Evolutionary conservation across 2,113 vertebrate genomes (phyloP).

Genomic region (Euleptes europaea): DNA sequence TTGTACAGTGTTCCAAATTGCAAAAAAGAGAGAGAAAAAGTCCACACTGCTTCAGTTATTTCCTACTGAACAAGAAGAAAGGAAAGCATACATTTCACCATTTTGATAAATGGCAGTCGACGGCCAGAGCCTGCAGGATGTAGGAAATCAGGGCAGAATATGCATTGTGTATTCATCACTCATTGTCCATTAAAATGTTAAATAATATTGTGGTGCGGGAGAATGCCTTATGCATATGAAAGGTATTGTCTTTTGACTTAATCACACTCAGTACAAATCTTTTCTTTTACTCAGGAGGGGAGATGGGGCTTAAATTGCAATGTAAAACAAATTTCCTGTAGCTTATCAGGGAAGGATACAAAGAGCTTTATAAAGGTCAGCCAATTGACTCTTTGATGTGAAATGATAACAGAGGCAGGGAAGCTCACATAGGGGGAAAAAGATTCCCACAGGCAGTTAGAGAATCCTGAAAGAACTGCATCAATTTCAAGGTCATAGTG

Average conservation of each 20-base stretch:
- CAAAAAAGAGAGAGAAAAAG: neutral
- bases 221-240: neutral
- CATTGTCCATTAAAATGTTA: conserved; percentile 36
- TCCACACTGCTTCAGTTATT: conserved; percentile 10
- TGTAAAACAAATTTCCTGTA: conserved; percentile 26
- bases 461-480: neutral
- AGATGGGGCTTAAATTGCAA: conserved; percentile 14
- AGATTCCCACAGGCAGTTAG: neutral
- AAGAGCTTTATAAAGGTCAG: conserved; percentile 6
- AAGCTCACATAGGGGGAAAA: neutral
- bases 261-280: conserved; percentile 6
- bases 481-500: conserved; percentile 1
- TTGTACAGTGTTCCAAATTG: conserved; percentile 14
- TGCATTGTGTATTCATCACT: conserved; percentile 7
- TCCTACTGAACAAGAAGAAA: conserved; percentile 4
- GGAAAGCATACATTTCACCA: neutral
- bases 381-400: conserved; percentile 21
- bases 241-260: conserved; percentile 31
- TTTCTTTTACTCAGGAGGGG: conserved; percentile 24
- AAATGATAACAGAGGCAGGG: conserved; percentile 8
- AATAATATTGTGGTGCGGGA: conserved; percentile 4
- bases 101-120: conserved; percentile 3
- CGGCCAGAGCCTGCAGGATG: conserved; percentile 5
- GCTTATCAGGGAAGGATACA: neutral
- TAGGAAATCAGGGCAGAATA: neutral